phyloP scores from a whole-genome alignment of 2,888 invertebrate genomes.

The Creontiades dilutus region DNA sequence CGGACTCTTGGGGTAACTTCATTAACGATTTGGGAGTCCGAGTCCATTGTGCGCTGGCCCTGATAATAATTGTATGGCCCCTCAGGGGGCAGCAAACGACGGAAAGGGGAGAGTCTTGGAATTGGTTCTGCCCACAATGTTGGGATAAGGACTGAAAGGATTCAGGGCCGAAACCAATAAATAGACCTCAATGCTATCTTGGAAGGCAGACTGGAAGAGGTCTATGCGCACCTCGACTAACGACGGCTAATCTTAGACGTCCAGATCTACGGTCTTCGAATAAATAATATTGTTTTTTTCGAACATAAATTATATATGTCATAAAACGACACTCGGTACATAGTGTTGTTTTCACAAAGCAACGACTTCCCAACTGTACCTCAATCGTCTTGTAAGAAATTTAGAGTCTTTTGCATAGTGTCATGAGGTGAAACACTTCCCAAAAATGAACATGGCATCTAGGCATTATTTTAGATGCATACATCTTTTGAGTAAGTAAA shows the following conservation, averaged over 20 bases:
- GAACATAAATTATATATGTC: no score
- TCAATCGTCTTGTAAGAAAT: no score
- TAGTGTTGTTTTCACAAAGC: no score
- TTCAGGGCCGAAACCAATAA: conserved; percentile 59
- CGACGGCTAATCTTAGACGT: background rate
- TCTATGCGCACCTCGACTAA: conserved; percentile 31
- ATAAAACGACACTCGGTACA: no score
- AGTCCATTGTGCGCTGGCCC: conserved; percentile 58
- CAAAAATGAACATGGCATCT: no score
- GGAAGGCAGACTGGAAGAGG: conserved; percentile 23
- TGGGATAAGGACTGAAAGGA: conserved; percentile 62
- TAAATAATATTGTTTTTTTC: no score
- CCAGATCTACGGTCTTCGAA: background rate
- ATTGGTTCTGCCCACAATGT: conserved; percentile 61
- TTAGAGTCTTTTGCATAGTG: no score
- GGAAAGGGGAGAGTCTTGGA: conserved; percentile 21
- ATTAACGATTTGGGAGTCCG: conserved; percentile 67
- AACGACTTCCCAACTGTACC: no score
- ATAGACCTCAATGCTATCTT: conserved; percentile 58
- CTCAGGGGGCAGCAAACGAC: conserved; percentile 37
- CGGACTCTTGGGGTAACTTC: conserved; percentile 54
- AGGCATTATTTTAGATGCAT: no score
- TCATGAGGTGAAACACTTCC: no score
- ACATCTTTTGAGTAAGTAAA: no score
- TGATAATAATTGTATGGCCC: conserved; percentile 68